A percentile compares a stretch with the other conserved stretches of the same genome.
phyloP scores from a whole-genome alignment of 2,797 vertebrate genomes.

The Semotilus atromaculatus region DNA sequence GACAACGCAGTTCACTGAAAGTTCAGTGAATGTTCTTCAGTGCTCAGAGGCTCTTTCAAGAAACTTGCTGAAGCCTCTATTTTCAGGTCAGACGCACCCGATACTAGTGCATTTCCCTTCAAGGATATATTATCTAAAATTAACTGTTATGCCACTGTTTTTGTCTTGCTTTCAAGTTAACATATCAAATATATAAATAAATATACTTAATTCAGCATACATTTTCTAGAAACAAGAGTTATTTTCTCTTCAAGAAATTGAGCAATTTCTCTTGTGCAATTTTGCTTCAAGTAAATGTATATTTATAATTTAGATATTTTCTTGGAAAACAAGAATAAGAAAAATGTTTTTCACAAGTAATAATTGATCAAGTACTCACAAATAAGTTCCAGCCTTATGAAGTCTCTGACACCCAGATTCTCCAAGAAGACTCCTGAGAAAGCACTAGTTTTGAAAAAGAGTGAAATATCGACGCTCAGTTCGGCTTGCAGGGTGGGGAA shows the following conservation, averaged over 20 bases:
- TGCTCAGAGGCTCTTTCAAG: not conserved
- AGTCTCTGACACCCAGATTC: slow-evolving; percentile 85
- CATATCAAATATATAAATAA: not conserved
- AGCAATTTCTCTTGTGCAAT: not conserved
- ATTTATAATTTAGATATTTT: not conserved
- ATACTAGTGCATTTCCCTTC: not conserved
- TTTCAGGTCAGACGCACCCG: not conserved
- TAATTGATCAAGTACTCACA: slow-evolving; percentile 77
- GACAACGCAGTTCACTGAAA: not conserved
- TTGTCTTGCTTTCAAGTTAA: not conserved
- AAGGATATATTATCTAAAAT: not conserved
- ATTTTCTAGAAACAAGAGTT: not conserved
- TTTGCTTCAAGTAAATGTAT: not conserved
- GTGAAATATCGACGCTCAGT: slow-evolving; percentile 83
- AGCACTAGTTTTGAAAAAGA: slow-evolving; percentile 86
- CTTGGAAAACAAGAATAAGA: not conserved
- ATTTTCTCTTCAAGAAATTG: not conserved
- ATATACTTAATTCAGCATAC: not conserved
- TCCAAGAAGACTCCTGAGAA: slow-evolving; percentile 85
- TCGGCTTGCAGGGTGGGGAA: slow-evolving; percentile 85
- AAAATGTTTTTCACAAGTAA: not conserved
- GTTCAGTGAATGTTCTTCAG: not conserved
- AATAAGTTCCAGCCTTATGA: slow-evolving; percentile 83
- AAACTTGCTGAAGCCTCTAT: not conserved
- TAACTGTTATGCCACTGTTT: not conserved